These are phyloP conservation scores for Eristalinus aeneus DNA, from an alignment of 2,888 invertebrate species.

Conservation along the genomic window DNA sequence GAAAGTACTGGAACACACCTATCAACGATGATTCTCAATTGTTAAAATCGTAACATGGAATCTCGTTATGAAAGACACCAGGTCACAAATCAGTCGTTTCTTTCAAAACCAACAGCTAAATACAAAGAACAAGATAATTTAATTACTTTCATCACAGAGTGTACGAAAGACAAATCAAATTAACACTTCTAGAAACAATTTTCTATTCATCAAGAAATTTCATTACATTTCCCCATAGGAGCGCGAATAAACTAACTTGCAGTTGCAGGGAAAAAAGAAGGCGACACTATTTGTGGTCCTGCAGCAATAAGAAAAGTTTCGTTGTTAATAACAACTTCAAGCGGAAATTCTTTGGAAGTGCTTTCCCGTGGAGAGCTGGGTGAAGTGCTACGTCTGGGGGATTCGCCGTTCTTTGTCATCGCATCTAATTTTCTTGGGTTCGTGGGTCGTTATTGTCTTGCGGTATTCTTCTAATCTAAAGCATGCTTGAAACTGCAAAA, in stretches of 20 bases:
- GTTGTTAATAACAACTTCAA: slow-evolving; percentile 13
- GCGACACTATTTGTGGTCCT: slow-evolving; percentile 22
- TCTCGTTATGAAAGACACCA: no score
- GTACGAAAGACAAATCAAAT: not conserved
- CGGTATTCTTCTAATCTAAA: not conserved
- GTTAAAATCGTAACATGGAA: no score
- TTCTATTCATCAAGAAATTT: slow-evolving; percentile 3
- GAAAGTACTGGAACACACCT: no score
- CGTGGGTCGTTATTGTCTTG: not conserved
- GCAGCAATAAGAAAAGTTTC: slow-evolving; percentile 25
- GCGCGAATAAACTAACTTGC: not conserved
- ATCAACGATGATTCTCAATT: no score
- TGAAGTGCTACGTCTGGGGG: not conserved
- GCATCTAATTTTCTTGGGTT: not conserved
- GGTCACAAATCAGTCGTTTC: no score
- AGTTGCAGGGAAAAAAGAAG: not conserved
- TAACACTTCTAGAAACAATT: slow-evolving; percentile 5
- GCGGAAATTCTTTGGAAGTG: not conserved
- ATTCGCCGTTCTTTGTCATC: not conserved
- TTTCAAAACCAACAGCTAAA: no score
- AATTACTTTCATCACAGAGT: no score
- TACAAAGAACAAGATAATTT: no score
- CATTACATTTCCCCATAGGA: not conserved
- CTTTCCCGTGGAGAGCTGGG: not conserved
- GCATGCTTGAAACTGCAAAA: not conserved